Percentiles rank a stretch among this genome's conserved stretches.
Evolutionary conservation across 2,797 vertebrate genomes (phyloP).

Genomic region (Catharus ustulatus): DNA sequence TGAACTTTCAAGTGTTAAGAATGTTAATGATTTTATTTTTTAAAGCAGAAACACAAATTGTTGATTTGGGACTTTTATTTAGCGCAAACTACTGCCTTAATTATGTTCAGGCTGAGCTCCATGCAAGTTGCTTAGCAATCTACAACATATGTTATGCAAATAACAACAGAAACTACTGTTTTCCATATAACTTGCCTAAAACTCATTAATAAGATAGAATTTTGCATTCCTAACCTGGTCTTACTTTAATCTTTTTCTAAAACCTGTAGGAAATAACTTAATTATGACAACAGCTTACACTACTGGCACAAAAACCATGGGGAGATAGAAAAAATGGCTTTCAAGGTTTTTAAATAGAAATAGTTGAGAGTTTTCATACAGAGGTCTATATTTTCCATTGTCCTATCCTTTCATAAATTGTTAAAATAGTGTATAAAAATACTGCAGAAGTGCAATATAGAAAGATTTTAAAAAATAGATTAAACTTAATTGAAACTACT

Average conservation of each 20-base stretch:
- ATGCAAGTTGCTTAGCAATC: slow-evolving; percentile 30
- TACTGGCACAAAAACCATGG: background rate
- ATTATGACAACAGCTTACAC: background rate
- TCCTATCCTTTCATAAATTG: background rate
- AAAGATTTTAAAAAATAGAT: background rate
- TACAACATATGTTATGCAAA: slow-evolving; percentile 67
- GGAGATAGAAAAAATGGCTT: background rate
- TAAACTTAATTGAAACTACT: background rate
- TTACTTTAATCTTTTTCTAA: slow-evolving; percentile 10
- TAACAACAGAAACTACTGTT: slow-evolving; percentile 60
- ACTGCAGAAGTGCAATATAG: background rate
- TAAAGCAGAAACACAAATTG: slow-evolving; percentile 1
- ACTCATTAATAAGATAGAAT: slow-evolving; percentile 15
- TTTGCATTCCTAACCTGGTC: slow-evolving; percentile 33
- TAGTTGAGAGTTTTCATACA: background rate
- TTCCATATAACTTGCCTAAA: slow-evolving; percentile 22
- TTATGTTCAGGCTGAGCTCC: slow-evolving; percentile 38
- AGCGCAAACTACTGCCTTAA: slow-evolving; percentile 35
- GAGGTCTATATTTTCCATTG: background rate
- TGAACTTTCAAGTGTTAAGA: background rate
- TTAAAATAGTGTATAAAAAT: background rate
- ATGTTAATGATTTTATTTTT: slow-evolving; percentile 26
- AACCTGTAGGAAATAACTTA: background rate
- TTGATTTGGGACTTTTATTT: slow-evolving; percentile 54
- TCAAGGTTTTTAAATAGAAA: background rate